Conservation (phyloP, 2,888 invertebrate species). For the Cylloceria caligata region DNA sequence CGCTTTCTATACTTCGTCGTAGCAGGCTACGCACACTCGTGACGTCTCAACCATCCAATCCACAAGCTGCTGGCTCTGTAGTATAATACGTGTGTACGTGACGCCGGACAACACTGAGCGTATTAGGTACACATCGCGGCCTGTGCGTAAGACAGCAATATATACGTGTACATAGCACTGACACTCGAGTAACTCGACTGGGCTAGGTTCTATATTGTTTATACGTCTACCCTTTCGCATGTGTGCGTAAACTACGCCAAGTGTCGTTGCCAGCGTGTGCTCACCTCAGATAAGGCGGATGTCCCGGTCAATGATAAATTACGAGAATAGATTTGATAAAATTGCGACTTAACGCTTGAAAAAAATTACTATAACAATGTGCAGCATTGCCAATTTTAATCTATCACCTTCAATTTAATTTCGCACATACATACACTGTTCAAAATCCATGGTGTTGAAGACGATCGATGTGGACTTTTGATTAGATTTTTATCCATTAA, state of each 20-base stretch:
- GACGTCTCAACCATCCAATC: conserved; percentile 22
- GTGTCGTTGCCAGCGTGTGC: conserved; percentile 32
- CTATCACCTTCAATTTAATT: too few relatives aligned
- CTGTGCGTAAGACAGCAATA: conserved; percentile 29
- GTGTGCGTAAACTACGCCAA: conserved; percentile 24
- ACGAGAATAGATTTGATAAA: neutral
- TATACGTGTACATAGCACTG: conserved; percentile 8
- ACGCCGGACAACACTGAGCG: conserved; percentile 19
- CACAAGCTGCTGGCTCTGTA: neutral
- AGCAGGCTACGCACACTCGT: neutral
- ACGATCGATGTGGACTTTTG: too few relatives aligned
- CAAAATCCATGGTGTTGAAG: too few relatives aligned
- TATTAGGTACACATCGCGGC: conserved; percentile 9
- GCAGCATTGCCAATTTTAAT: too few relatives aligned
- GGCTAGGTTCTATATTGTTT: conserved; percentile 2
- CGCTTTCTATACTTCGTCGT: conserved; percentile 54
- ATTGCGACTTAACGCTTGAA: neutral
- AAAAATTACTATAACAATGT: neutral
- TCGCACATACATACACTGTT: too few relatives aligned
- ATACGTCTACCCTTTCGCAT: neutral
- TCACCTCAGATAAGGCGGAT: neutral
- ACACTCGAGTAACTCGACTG: neutral
- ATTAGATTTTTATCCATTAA: too few relatives aligned
- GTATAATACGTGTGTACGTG: conserved; percentile 27
- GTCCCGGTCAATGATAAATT: neutral